Conservation (phyloP, 2,888 invertebrate genomes). For the Drosophila demipolita region DNA sequence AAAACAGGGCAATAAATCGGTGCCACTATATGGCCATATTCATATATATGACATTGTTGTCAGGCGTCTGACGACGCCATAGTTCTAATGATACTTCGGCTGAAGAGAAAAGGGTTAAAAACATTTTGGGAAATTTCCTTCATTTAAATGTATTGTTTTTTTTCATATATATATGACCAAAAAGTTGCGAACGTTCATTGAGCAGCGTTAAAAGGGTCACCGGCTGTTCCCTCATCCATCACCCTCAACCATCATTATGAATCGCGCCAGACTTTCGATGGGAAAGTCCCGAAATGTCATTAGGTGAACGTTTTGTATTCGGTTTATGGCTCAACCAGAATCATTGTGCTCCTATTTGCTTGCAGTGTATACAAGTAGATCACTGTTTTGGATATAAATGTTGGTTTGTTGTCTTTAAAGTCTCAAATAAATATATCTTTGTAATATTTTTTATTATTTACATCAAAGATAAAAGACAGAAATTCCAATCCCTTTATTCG, state of each 20-base stretch:
- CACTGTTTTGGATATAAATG: slow-evolving; percentile 19
- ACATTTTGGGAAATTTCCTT: slow-evolving; percentile 66
- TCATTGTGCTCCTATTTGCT: slow-evolving; percentile 16
- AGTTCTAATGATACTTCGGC: slow-evolving; percentile 70
- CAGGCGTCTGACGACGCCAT: slow-evolving; percentile 75
- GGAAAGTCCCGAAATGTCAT: slow-evolving; percentile 77
- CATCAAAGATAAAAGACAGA: not conserved
- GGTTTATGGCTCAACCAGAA: slow-evolving; percentile 53
- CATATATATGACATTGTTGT: slow-evolving; percentile 31
- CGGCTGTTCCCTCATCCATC: slow-evolving; percentile 37
- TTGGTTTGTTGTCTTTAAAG: not conserved
- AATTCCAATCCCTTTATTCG: no score
- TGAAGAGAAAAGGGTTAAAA: slow-evolving; percentile 67
- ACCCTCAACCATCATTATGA: slow-evolving; percentile 59
- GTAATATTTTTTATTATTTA: not conserved
- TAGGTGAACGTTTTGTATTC: slow-evolving; percentile 64
- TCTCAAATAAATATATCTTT: not conserved
- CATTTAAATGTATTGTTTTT: slow-evolving; percentile 56
- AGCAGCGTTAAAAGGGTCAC: slow-evolving; percentile 30
- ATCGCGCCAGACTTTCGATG: slow-evolving; percentile 76
- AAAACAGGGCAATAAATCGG: slow-evolving; percentile 30
- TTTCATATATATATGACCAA: slow-evolving; percentile 53
- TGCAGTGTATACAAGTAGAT: slow-evolving; percentile 10
- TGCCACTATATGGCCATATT: slow-evolving; percentile 13
- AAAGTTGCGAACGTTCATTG: slow-evolving; percentile 75